These are phyloP conservation scores for Myrmecobius fasciatus DNA, from an alignment of 2,113 vertebrate genomes.

Conservation along the genomic window DNA sequence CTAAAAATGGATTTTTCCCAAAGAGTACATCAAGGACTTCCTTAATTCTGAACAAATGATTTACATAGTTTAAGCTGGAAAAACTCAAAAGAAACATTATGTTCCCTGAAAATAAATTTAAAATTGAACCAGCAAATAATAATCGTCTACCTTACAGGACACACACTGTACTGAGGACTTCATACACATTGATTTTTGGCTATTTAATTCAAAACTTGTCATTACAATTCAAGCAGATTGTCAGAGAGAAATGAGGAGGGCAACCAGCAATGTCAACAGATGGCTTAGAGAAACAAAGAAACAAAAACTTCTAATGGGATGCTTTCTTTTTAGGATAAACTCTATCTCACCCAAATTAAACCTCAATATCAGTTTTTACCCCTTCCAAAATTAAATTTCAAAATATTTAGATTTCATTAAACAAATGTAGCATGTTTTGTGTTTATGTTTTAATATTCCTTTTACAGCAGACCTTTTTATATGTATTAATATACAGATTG, in stretches of 20 bases:
- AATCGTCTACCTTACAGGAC: constrained; percentile 11
- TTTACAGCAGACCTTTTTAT: not conserved
- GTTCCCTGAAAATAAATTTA: constrained; percentile 8
- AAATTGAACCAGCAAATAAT: not conserved
- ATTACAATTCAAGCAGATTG: not conserved
- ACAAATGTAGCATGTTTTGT: not conserved
- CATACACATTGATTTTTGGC: constrained; percentile 25
- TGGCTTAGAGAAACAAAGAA: not conserved
- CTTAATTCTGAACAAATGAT: constrained; percentile 27
- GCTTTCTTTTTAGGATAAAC: constrained; percentile 31
- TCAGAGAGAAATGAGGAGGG: not conserved
- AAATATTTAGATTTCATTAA: constrained; percentile 15
- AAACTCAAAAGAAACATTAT: not conserved
- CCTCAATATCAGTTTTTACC: constrained; percentile 24
- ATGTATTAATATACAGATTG: not conserved
- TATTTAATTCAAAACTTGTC: constrained; percentile 5
- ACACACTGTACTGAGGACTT: constrained; percentile 19
- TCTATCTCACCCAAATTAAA: not conserved
- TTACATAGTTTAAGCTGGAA: constrained; percentile 26
- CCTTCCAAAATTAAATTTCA: constrained; percentile 47
- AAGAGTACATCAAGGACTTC: constrained; percentile 27
- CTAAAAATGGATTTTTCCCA: constrained; percentile 48
- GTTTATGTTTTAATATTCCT: not conserved
- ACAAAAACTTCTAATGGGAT: not conserved
- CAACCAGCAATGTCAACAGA: not conserved